Evolutionary conservation across 2,113 vertebrate genomes (phyloP), one percentile per base, ranked within the genome.

Genomic region (Chauna torquata): DNA sequence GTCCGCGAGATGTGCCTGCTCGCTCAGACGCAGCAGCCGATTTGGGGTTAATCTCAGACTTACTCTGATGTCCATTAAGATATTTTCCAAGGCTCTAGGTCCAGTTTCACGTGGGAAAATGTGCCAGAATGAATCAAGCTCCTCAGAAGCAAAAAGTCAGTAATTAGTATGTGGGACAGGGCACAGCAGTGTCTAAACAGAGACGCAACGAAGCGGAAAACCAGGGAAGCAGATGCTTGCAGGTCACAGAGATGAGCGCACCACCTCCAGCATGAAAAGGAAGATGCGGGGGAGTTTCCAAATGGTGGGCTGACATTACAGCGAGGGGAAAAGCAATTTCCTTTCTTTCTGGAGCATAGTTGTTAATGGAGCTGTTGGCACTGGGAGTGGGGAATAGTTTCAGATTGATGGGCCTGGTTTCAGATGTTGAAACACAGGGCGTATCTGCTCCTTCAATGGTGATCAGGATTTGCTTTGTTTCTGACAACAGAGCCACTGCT

Each of bases 101-200:
- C 97, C 96, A 98, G 97, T 98, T 98, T 98, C 98, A 98, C 98
- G 90, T 98, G 98, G 98, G 98, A 98, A 98, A 98, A 98, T 96
- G 96, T 96, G 97, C 97, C 97, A 98, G 97, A 98, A 95, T 98
- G 97, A 98, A 98, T 98, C 97, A 98, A 97, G 97, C 91, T 91
- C 82, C 59, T 93, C 91, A 97, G 97, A 97, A 98, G 98, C 97
- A 98, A 98, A 75, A 98, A 98, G 98, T 98, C 96, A 97, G 97
- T 98, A 97, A 98, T 98, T 98, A 98, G 98, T 98, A 98, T 98
- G 98, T 97, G 97, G 98, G 98, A 98, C 96, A 78, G 95, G 93
- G 97, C 97, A 96, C 4, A 71, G 96, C 92, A 55, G 81, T 96
- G 96, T 98, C 98, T 98, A 98, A 98, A 98, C 97, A 97, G 97